Conservation (phyloP, 2,797 vertebrate genomes). For the Gymnodraco acuticeps region DNA sequence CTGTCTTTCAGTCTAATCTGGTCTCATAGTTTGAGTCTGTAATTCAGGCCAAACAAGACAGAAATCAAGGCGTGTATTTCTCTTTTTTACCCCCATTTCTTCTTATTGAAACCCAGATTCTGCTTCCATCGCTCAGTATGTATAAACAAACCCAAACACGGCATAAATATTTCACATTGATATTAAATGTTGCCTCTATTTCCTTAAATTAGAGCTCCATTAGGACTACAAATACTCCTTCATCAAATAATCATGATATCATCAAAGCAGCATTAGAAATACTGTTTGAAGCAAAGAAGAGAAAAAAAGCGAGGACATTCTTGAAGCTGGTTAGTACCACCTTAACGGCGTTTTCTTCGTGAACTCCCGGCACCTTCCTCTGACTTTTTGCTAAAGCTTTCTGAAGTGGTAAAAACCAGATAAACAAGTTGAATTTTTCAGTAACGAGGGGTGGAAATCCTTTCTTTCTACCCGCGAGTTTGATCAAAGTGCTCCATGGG, state of each 20-base stretch:
- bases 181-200: conserved; percentile 75
- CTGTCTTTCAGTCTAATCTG: conserved; percentile 20
- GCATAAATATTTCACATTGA: conserved; percentile 78
- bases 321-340: conserved; percentile 46
- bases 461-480: conserved; percentile 49
- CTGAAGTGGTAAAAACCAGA: conserved; percentile 43
- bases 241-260: conserved; percentile 72
- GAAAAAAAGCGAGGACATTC: conserved; percentile 54
- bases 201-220: conserved; percentile 68
- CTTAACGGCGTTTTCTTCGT: conserved; percentile 10
- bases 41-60: conserved; percentile 47
- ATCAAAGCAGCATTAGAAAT: conserved; percentile 68
- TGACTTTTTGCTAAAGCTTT: conserved; percentile 16
- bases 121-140: conserved; percentile 55
- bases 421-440: conserved; percentile 72
- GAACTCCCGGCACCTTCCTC: conserved; percentile 37
- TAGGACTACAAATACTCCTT: conserved; percentile 70
- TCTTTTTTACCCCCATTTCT: conserved; percentile 5
- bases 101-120: conserved; percentile 59
- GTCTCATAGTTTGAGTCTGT: conserved; percentile 31
- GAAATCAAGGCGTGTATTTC: conserved; percentile 29
- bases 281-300: conserved; percentile 56
- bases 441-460: conserved; percentile 46
- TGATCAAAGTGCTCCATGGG: conserved; percentile 74
- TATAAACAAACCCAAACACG: conserved; percentile 71